Percentiles rank a stretch among this genome's conserved stretches.
Conservation (phyloP, 2,888 invertebrate species). For the Tenodera sinensis region DNA sequence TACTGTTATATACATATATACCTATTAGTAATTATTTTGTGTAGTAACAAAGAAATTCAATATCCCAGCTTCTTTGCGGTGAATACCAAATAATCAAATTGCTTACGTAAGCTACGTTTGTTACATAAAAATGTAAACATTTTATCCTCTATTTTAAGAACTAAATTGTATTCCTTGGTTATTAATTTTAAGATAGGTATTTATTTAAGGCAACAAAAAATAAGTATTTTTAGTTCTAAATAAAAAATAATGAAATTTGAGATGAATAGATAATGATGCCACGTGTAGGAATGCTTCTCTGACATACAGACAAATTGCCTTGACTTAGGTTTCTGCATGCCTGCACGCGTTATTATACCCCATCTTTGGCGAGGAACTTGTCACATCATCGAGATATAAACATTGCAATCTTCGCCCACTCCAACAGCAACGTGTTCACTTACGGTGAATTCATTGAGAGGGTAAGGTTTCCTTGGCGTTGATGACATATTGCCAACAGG, state of each 20-base stretch:
- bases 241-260: background rate
- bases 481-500: background rate
- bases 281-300: background rate
- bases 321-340: background rate
- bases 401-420: background rate
- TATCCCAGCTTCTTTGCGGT: too few relatives aligned
- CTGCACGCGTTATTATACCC: background rate
- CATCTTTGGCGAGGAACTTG: background rate
- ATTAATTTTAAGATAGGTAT: background rate
- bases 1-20: too few relatives aligned
- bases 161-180: too few relatives aligned
- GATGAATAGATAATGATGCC: background rate
- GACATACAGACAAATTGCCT: background rate
- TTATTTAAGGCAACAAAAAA: background rate
- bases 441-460: background rate
- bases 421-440: background rate
- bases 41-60: too few relatives aligned
- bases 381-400: background rate
- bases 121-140: too few relatives aligned
- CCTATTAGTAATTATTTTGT: too few relatives aligned
- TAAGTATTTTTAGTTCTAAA: background rate
- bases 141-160: too few relatives aligned
- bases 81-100: too few relatives aligned
- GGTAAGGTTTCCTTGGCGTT: background rate
- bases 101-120: too few relatives aligned